Percentiles rank a stretch among this genome's conserved stretches.
Conservation (phyloP, 1,140 invertebrate genomes). For the Cotesia glomerata region DNA sequence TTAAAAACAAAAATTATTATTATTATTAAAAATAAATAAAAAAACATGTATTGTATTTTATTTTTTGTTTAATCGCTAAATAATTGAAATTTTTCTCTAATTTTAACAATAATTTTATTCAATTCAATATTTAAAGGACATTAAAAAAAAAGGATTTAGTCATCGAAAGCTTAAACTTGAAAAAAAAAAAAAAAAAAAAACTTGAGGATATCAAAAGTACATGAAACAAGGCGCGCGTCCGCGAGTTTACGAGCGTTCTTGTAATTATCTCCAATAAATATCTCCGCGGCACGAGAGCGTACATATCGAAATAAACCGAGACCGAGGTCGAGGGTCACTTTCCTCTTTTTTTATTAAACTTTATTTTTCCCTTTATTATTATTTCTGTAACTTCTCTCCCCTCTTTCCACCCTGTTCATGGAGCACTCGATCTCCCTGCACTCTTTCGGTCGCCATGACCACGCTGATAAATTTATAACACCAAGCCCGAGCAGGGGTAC, state of each 20-base stretch:
- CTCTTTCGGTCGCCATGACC: constrained; percentile 48
- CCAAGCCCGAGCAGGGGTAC: constrained; percentile 35
- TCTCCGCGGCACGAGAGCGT: constrained; percentile 59
- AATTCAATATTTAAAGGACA: too few species aligned
- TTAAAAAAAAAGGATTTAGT: too few species aligned
- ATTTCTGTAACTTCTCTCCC: not conserved
- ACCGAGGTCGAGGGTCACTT: constrained; percentile 9
- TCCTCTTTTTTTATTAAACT: constrained; percentile 10
- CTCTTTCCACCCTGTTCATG: not conserved
- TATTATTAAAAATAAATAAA: too few species aligned
- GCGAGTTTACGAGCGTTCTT: constrained; percentile 62
- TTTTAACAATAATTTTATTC: too few species aligned
- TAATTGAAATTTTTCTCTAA: too few species aligned
- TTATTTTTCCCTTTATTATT: not conserved
- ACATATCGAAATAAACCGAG: constrained; percentile 53
- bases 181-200: not conserved
- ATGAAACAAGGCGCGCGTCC: constrained; percentile 46
- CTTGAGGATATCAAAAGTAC: constrained; percentile 51
- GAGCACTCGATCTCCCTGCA: not conserved
- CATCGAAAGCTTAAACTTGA: too few species aligned
- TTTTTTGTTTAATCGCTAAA: too few species aligned
- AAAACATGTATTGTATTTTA: too few species aligned
- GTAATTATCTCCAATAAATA: constrained; percentile 65
- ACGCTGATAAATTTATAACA: constrained; percentile 61
- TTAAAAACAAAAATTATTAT: too few species aligned